Evolutionary conservation across 2,797 vertebrate species (phyloP).

Genomic region (Sebastes minor): DNA sequence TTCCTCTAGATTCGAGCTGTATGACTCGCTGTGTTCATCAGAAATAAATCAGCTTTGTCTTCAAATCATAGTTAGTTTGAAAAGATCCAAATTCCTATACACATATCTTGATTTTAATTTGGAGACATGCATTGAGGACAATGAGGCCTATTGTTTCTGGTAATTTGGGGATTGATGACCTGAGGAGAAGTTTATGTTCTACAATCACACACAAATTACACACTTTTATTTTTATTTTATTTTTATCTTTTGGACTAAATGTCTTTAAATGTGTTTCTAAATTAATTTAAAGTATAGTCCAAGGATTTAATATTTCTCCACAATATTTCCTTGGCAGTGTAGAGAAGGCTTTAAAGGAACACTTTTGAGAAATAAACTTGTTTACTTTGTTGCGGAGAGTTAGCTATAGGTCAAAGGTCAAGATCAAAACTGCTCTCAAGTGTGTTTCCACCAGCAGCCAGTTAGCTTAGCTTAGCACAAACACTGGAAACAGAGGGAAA

Average conservation of each 20-base stretch:
- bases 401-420: too few species aligned
- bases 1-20: background rate
- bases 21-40: background rate
- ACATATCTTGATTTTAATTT: background rate
- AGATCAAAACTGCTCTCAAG: too few species aligned
- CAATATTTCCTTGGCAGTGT: too few species aligned
- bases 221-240: background rate
- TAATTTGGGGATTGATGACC: background rate
- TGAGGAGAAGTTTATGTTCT: background rate
- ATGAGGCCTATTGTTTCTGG: background rate
- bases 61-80: background rate
- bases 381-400: fast-evolving
- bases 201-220: background rate
- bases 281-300: too few species aligned
- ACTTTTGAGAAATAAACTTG: too few species aligned
- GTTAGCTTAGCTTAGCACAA: too few species aligned
- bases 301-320: too few species aligned
- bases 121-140: background rate
- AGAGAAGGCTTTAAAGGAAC: too few species aligned
- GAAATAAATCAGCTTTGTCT: background rate
- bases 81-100: background rate
- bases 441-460: too few species aligned
- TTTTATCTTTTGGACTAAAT: too few species aligned
- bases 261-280: too few species aligned
- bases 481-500: too few species aligned